These are phyloP conservation scores for Stenchaetothrips biformis DNA, from an alignment of 2,888 invertebrate genomes.

Conservation along the genomic window DNA sequence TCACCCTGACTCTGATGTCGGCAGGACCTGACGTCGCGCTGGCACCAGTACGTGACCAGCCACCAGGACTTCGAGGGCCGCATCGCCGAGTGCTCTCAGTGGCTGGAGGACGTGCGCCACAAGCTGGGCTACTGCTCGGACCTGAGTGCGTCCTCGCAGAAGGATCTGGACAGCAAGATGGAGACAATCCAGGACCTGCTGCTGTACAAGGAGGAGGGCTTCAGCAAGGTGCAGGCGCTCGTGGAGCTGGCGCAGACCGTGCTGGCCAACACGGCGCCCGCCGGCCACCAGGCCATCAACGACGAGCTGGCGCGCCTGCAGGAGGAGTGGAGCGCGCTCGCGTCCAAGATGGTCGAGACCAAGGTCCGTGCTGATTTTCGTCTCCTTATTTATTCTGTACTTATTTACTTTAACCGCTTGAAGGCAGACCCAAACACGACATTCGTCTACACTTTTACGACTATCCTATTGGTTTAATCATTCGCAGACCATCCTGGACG, in stretches of 20 bases:
- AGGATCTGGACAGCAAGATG: constrained; percentile 79
- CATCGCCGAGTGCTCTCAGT: constrained; percentile 71
- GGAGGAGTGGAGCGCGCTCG: constrained; percentile 83
- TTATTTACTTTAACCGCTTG: not conserved
- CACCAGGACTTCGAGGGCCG: constrained; percentile 84
- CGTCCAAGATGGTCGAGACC: constrained; percentile 84
- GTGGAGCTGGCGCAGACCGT: constrained; percentile 90
- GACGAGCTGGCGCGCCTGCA: constrained; percentile 75
- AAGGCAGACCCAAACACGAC: not conserved
- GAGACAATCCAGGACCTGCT: constrained; percentile 79
- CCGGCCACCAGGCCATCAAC: constrained; percentile 83
- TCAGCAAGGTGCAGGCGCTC: constrained; percentile 76
- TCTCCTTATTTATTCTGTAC: not conserved
- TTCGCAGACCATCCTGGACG: constrained; percentile 64
- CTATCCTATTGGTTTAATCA: not conserved
- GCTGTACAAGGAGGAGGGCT: constrained; percentile 89
- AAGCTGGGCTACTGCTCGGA: constrained; percentile 86
- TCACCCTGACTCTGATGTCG: constrained; percentile 29
- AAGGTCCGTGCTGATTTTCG: constrained; percentile 50
- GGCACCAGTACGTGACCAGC: constrained; percentile 85
- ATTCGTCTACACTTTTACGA: constrained; percentile 2
- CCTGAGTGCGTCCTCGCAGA: constrained; percentile 71
- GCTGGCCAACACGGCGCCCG: constrained; percentile 82
- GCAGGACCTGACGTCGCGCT: constrained; percentile 75
- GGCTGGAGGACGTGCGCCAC: constrained; percentile 76